Evolutionary conservation across 2,113 vertebrate genomes (phyloP).

Genomic region (Pygoscelis adeliae): DNA sequence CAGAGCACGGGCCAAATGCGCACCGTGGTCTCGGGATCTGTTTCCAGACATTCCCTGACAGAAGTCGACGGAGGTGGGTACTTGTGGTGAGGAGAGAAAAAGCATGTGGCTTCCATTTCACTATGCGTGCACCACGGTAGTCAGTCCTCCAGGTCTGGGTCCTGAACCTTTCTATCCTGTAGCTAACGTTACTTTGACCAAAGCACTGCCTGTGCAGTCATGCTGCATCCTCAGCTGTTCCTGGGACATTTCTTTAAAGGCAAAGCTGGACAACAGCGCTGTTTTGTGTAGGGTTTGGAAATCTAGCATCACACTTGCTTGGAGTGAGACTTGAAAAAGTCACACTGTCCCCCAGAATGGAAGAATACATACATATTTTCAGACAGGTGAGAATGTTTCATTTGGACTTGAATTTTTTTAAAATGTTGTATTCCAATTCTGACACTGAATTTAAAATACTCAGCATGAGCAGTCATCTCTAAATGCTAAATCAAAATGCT

Average conservation of each 20-base stretch:
- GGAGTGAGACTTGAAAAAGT: neutral
- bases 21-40: neutral
- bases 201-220: neutral
- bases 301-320: neutral
- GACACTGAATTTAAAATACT: conserved; percentile 52
- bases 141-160: neutral
- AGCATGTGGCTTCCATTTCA: neutral
- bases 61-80: neutral
- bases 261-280: neutral
- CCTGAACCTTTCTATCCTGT: neutral
- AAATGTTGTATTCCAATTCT: conserved; percentile 44
- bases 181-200: neutral
- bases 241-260: neutral
- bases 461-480: conserved; percentile 55
- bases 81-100: neutral
- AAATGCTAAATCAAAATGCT: conserved; percentile 62
- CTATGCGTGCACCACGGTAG: rapidly evolving
- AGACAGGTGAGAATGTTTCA: conserved; percentile 28
- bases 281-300: neutral
- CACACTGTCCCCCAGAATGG: neutral
- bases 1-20: neutral
- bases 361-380: neutral
- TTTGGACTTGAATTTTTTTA: neutral
- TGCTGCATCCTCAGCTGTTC: neutral
- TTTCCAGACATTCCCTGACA: neutral